phyloP scores from a whole-genome alignment of 2,797 vertebrate species.

The Muraenolepis orangiensis region DNA sequence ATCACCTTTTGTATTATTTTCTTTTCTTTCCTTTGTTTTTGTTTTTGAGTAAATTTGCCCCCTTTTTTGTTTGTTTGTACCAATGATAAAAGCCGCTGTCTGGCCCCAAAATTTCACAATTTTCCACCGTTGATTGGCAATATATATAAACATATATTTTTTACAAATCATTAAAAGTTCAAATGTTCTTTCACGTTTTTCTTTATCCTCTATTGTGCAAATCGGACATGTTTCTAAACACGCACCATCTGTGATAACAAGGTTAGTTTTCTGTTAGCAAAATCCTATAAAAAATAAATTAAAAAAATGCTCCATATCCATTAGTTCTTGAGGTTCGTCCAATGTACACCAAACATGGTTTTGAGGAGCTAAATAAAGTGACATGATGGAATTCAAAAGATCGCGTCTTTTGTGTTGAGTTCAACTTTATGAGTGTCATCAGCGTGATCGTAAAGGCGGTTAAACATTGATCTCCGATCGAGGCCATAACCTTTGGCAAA shows the following conservation, averaged over 20 bases:
- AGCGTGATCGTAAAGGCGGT: not conserved
- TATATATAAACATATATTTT: slow-evolving; percentile 20
- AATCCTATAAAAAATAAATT: not conserved
- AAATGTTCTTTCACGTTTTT: slow-evolving; percentile 35
- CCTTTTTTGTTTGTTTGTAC: not conserved
- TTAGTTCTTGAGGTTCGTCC: slow-evolving; percentile 38
- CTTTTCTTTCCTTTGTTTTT: slow-evolving; percentile 19
- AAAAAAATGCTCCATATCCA: not conserved
- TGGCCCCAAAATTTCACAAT: slow-evolving; percentile 1
- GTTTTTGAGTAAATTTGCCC: slow-evolving; percentile 9
- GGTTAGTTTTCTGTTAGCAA: slow-evolving; percentile 14
- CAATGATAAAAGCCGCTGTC: not conserved
- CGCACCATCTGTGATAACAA: slow-evolving; percentile 37
- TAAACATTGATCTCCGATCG: not conserved
- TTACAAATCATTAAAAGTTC: slow-evolving; percentile 33
- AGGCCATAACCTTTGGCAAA: not conserved
- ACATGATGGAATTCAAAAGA: slow-evolving; percentile 24
- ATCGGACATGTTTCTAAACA: not conserved
- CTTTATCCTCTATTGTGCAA: slow-evolving; percentile 42
- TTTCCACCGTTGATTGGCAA: slow-evolving; percentile 39
- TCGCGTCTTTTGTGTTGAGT: not conserved
- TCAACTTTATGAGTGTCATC: not conserved
- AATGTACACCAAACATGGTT: slow-evolving; percentile 46
- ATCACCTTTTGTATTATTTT: not conserved
- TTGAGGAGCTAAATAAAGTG: slow-evolving; percentile 64